Percentiles rank a stretch among this genome's conserved stretches.
phyloP scores from a whole-genome alignment of 2,888 invertebrate genomes.

The Cephus spinipes region DNA sequence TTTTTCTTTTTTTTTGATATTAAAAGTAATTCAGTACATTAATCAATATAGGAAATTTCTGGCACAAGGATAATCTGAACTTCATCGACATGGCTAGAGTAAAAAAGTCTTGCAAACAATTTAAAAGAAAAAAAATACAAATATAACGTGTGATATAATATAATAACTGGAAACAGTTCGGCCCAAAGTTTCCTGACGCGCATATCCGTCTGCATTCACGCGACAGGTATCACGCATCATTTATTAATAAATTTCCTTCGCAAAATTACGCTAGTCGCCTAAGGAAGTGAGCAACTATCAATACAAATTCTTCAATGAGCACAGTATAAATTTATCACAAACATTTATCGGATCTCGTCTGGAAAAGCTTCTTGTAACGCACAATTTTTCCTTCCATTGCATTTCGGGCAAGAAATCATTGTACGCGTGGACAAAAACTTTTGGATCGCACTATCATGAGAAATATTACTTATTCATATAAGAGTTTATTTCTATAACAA shows the following conservation, averaged over 20 bases:
- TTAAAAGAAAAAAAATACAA: not conserved
- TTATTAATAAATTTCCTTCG: not conserved
- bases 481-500: slow-evolving; percentile 56
- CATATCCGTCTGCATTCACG: too few relatives aligned
- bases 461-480: slow-evolving; percentile 33
- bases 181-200: not conserved
- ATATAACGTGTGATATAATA: not conserved
- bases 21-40: slow-evolving; percentile 42
- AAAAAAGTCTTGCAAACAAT: not conserved
- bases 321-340: not conserved
- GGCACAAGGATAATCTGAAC: slow-evolving; percentile 41
- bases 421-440: not conserved
- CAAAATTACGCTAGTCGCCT: not conserved
- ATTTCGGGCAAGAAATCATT: not conserved
- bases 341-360: not conserved
- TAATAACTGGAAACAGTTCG: not conserved
- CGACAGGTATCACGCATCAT: not conserved
- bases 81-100: not conserved
- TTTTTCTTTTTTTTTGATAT: slow-evolving; percentile 17
- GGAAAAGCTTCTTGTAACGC: not conserved
- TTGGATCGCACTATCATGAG: slow-evolving; percentile 10
- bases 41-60: slow-evolving; percentile 40
- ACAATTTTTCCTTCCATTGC: not conserved
- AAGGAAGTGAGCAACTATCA: not conserved
- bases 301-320: not conserved